Base-by-base conservation (phyloP, 53 echinoderm and acorn worm species). In the Luidia sarsii region DNA sequence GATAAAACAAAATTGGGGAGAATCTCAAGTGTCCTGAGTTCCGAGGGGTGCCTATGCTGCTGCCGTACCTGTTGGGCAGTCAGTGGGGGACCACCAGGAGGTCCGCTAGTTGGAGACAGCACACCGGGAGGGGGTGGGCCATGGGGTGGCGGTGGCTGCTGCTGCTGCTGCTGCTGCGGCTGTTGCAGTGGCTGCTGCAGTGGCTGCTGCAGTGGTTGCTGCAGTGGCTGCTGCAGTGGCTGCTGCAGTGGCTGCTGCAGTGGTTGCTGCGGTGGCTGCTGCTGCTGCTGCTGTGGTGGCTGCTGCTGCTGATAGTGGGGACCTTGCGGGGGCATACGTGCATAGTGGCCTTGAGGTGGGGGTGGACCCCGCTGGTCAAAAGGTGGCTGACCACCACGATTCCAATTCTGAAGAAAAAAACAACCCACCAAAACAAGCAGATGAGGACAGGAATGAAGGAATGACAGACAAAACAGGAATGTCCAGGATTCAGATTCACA, bases 341-440 rank as follows among this genome's bases (percentile, higher is more conserved):
- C 71, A 71, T 83, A 91, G 45, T 91, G 94, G 50, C 91, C 86
- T 45, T 84, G 90, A 77, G 88, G 83, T 53, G 86, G 85, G 37
- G 81, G 86, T 23, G 83, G 95, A 2, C 92, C 92, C 75, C 94
- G 88, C 64, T 90, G 94, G 45, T 94, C 92, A 64, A 81, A 92
- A 11, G 92, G 85, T 46, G 90, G 90, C 73, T 81, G 85, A 16
- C 63, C 86, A 28, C 88, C 90, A 77, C 91, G 64, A 71, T 88
- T 94, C 94, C 94, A 94, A n/a, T 85, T 81, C 94, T 94, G 67
- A 54, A 52, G 34, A 67, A 61, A 3, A 59, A 31, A 14, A n/a
- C n/a, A n/a, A n/a, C n/a, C n/a, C n/a, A n/a, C n/a, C n/a, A n/a
- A n/a, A n/a, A n/a, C n/a, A n/a, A n/a, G n/a, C n/a, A n/a, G n/a